Conservation (phyloP, 2,888 invertebrate genomes). For the Tenthredo amoena region DNA sequence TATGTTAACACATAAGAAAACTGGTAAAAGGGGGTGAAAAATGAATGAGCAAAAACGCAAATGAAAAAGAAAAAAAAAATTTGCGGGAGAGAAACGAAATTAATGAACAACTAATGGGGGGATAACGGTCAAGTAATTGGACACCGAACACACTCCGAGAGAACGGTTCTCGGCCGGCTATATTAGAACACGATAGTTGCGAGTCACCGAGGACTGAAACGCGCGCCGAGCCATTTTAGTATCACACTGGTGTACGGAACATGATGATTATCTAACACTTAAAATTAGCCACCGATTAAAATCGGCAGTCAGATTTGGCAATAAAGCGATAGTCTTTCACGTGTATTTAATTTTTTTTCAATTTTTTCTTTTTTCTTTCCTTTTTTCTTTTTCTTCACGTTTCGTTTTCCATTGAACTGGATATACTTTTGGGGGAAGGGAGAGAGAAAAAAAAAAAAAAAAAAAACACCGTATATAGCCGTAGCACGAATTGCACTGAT, state of each 20-base stretch:
- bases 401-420: background rate
- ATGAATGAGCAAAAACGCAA: background rate
- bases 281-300: slow-evolving; percentile 73
- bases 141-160: slow-evolving; percentile 66
- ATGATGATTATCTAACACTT: slow-evolving; percentile 76
- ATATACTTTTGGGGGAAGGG: background rate
- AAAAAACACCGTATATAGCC: slow-evolving; percentile 18
- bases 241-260: slow-evolving; percentile 56
- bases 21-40: background rate
- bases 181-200: slow-evolving; percentile 73
- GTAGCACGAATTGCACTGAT: slow-evolving; percentile 48
- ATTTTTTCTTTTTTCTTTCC: background rate
- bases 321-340: background rate
- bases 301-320: slow-evolving; percentile 52
- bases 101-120: background rate
- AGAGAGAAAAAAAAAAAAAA: too few species aligned
- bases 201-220: slow-evolving; percentile 43
- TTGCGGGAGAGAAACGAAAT: background rate
- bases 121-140: slow-evolving; percentile 72
- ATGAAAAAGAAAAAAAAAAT: background rate
- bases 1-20: slow-evolving; percentile 2
- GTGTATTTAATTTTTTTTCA: background rate
- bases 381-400: background rate
- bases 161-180: slow-evolving; percentile 66
- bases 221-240: slow-evolving; percentile 60